Conservation (phyloP, 1,140 invertebrate species). For the Nasonia longicornis region DNA sequence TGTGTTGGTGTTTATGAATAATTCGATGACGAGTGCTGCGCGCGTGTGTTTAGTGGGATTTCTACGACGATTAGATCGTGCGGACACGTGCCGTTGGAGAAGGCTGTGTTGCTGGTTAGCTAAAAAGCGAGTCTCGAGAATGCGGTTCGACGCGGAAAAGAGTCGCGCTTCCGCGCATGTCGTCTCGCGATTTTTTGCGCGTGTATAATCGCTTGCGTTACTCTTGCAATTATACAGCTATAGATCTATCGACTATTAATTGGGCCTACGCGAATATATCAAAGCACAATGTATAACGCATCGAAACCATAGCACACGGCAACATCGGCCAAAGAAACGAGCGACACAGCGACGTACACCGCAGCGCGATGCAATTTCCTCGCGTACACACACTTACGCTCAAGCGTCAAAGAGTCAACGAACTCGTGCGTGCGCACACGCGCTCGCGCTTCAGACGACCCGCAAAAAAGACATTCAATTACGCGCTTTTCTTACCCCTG, state of each 20-base stretch:
- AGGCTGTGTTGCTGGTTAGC: no score
- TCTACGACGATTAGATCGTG: neutral
- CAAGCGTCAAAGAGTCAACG: neutral
- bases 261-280: no score
- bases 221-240: no score
- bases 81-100: neutral
- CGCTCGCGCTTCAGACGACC: neutral
- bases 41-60: neutral
- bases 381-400: neutral
- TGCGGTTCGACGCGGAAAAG: slow-evolving; percentile 18
- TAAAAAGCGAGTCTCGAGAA: neutral
- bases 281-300: no score
- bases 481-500: slow-evolving; percentile 10
- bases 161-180: slow-evolving; percentile 4
- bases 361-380: neutral
- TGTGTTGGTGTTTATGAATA: neutral
- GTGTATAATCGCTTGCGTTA: no score
- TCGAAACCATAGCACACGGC: no score
- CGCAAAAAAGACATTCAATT: slow-evolving; percentile 38
- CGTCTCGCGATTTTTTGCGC: no score
- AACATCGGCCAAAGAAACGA: neutral
- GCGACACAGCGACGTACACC: neutral
- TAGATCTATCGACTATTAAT: no score
- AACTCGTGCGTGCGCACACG: slow-evolving; percentile 1
- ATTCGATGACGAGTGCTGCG: neutral